phyloP scores from a whole-genome alignment of 2,888 invertebrate genomes.

The Phyllotreta cruciferae region DNA sequence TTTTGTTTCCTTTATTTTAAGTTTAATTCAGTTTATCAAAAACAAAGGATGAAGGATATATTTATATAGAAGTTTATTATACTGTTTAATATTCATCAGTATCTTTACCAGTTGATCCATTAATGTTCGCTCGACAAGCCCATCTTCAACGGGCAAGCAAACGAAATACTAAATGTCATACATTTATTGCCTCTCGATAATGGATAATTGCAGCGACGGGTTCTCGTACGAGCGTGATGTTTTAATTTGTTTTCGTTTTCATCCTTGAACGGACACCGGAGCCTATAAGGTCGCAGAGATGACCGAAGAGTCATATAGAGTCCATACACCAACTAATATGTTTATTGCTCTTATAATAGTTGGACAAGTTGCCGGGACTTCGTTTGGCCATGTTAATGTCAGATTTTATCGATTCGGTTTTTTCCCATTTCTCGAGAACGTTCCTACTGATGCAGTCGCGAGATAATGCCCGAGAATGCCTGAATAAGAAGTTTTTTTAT shows the following conservation, averaged over 20 bases:
- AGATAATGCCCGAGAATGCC: constrained; percentile 33
- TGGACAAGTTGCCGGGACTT: constrained; percentile 31
- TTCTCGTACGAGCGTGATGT: constrained; percentile 17
- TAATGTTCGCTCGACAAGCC: no score
- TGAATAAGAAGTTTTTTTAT: constrained; percentile 29
- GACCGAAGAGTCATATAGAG: constrained; percentile 12
- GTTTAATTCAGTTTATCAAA: no score
- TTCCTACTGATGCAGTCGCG: constrained; percentile 35
- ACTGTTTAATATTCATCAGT: no score
- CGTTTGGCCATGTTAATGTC: constrained; percentile 34
- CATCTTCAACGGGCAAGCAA: background rate
- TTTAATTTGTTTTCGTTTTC: constrained; percentile 27
- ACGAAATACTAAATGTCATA: constrained; percentile 14
- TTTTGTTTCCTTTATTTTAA: no score
- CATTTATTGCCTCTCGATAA: constrained; percentile 17
- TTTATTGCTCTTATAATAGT: constrained; percentile 31
- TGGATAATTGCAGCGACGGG: constrained; percentile 11
- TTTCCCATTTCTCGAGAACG: constrained; percentile 31
- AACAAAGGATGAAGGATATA: no score
- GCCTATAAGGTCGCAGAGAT: background rate
- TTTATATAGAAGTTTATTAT: no score
- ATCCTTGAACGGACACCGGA: constrained; percentile 5
- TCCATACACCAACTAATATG: constrained; percentile 21
- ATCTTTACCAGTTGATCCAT: no score
- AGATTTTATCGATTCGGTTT: constrained; percentile 38